Percentiles rank a stretch among this genome's conserved stretches.
Evolutionary conservation across 2,797 vertebrate genomes (phyloP).

Genomic region (Siniperca scherzeri): DNA sequence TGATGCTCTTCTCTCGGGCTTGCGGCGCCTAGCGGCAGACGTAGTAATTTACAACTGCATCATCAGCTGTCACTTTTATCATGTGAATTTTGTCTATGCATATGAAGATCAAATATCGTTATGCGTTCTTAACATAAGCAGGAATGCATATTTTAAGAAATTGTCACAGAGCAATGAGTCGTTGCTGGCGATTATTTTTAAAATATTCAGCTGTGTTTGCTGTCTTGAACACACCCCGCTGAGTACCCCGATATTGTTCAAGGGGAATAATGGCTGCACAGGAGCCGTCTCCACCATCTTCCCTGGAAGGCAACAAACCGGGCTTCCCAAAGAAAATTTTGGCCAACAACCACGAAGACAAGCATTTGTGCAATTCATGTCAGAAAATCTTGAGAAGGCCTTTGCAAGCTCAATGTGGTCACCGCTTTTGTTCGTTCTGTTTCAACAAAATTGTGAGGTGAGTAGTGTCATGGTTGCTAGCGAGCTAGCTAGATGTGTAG

Average conservation of each 20-base stretch:
- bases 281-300: slow-evolving; percentile 92
- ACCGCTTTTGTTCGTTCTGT: slow-evolving; percentile 95
- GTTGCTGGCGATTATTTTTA: slow-evolving; percentile 26
- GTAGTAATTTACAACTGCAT: slow-evolving; percentile 33
- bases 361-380: slow-evolving; percentile 95
- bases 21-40: slow-evolving; percentile 59
- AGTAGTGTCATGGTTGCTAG: slow-evolving; percentile 65
- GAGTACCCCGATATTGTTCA: slow-evolving; percentile 71
- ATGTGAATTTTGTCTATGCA: slow-evolving; percentile 17
- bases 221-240: slow-evolving; percentile 79
- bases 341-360: slow-evolving; percentile 92
- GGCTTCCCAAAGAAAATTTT: slow-evolving; percentile 95
- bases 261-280: slow-evolving; percentile 92
- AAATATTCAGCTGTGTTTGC: slow-evolving; percentile 50
- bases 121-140: slow-evolving; percentile 27
- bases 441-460: slow-evolving; percentile 94
- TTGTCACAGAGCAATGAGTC: slow-evolving; percentile 39
- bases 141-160: not conserved
- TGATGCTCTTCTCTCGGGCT: not conserved
- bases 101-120: not conserved
- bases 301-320: slow-evolving; percentile 92
- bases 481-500: slow-evolving; percentile 53
- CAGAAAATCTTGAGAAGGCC: slow-evolving; percentile 93
- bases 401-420: slow-evolving; percentile 95
- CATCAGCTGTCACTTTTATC: slow-evolving; percentile 54